These are phyloP conservation scores for Schizothorax lantsangensis DNA, from an alignment of 2,797 vertebrate species.

Conservation along the genomic window DNA sequence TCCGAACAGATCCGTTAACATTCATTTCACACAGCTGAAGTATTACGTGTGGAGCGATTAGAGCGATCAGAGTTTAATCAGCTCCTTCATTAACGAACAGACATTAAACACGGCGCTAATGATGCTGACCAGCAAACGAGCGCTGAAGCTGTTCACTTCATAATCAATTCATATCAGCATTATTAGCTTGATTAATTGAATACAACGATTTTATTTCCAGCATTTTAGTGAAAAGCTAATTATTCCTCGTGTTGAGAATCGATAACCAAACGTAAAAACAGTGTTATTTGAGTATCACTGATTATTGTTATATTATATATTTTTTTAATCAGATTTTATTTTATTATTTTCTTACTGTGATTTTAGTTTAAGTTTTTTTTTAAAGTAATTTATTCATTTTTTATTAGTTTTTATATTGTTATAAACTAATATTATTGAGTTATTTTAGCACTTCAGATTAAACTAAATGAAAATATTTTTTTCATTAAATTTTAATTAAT, in stretches of 20 bases:
- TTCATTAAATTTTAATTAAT: not conserved
- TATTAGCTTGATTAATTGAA: not conserved
- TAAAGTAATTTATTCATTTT: not conserved
- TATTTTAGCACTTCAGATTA: not conserved
- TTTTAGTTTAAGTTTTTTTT: no score
- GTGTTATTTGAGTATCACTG: not conserved
- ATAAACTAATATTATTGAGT: not conserved
- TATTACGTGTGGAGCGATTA: not conserved
- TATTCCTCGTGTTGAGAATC: not conserved
- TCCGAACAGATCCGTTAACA: not conserved
- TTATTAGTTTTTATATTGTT: not conserved
- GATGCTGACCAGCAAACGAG: not conserved
- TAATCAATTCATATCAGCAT: not conserved
- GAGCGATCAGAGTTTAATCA: slow-evolving; percentile 9
- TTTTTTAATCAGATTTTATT: not conserved
- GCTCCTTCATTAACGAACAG: slow-evolving; percentile 4
- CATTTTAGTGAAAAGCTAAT: not conserved
- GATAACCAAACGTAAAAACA: not conserved
- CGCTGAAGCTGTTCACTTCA: not conserved
- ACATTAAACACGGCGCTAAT: not conserved
- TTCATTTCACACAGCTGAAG: not conserved
- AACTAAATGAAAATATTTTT: not conserved
- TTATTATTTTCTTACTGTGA: no score
- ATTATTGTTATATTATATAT: not conserved
- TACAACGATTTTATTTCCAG: not conserved